These are phyloP conservation scores for Crioceris asparagi DNA, from an alignment of 2,888 invertebrate species.

Conservation along the genomic window DNA sequence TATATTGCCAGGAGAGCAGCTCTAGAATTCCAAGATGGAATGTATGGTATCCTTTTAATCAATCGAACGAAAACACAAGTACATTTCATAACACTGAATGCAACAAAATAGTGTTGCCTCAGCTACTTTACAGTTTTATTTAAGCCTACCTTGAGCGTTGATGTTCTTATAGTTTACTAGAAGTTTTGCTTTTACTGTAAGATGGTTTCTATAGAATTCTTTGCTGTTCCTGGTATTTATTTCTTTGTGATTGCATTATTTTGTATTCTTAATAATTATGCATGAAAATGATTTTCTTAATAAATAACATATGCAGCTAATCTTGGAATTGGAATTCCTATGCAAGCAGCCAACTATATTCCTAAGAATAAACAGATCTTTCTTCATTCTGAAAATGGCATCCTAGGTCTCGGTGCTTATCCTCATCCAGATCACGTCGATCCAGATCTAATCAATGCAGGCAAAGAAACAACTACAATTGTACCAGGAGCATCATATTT, in stretches of 20 bases:
- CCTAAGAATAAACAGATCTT: conserved; percentile 74
- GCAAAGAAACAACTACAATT: conserved; percentile 95
- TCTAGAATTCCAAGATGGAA: conserved; percentile 91
- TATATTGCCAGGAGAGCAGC: conserved; percentile 89
- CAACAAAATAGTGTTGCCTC: background rate
- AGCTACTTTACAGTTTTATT: too few relatives aligned
- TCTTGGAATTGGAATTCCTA: conserved; percentile 93
- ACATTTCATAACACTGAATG: background rate
- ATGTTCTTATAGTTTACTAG: too few relatives aligned
- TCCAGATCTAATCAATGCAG: conserved; percentile 95
- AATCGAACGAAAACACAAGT: too few relatives aligned
- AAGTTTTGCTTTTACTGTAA: too few relatives aligned
- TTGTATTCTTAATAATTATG: too few relatives aligned
- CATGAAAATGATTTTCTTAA: too few relatives aligned
- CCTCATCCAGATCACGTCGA: conserved; percentile 74
- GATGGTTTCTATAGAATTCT: too few relatives aligned
- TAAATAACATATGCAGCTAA: conserved; percentile 53
- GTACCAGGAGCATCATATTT: conserved; percentile 84
- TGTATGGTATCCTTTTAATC: conserved; percentile 73
- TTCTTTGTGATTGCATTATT: too few relatives aligned
- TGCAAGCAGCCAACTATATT: conserved; percentile 90
- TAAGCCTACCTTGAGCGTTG: too few relatives aligned
- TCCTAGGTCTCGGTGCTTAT: conserved; percentile 91
- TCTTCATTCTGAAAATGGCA: conserved; percentile 96
- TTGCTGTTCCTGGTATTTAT: too few relatives aligned